Percentiles rank a stretch among this genome's conserved stretches.
Conservation (phyloP, 2,797 vertebrate species). For the Oophaga sylvatica region DNA sequence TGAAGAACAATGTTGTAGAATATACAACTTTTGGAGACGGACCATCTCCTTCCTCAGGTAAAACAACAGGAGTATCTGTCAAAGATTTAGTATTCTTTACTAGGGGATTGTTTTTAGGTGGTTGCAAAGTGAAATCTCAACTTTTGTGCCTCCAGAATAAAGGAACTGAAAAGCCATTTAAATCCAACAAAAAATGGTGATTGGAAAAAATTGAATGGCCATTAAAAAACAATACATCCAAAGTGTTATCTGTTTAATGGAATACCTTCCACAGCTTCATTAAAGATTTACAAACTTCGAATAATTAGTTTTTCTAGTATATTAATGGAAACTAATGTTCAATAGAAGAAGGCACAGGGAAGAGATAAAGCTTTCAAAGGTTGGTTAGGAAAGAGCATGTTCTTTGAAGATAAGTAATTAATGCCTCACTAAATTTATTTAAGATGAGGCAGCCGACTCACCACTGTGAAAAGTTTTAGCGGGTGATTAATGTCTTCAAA, state of each 20-base stretch:
- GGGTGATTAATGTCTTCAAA: neutral
- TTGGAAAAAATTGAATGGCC: neutral
- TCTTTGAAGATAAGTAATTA: conserved; percentile 26
- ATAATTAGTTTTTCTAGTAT: neutral
- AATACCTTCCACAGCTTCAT: neutral
- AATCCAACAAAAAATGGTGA: neutral
- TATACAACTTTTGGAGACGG: too few relatives aligned
- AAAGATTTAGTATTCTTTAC: too few relatives aligned
- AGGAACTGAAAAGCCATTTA: neutral
- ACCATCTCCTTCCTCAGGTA: too few relatives aligned
- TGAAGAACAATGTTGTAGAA: too few relatives aligned
- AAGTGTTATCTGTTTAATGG: neutral
- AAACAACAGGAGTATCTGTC: too few relatives aligned
- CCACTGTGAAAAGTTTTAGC: neutral
- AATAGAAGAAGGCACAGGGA: neutral
- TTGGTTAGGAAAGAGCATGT: neutral
- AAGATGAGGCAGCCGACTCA: neutral
- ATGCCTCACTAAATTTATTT: neutral
- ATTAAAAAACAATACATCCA: neutral
- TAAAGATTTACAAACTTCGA: conserved; percentile 11
- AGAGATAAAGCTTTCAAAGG: conserved; percentile 8
- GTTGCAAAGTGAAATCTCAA: neutral
- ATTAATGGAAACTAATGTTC: conserved; percentile 9
- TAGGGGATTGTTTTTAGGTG: too few relatives aligned
- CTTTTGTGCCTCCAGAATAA: neutral